These are phyloP conservation scores for Phylloscopus collybita DNA, from an alignment of 2,797 vertebrate genomes.

Conservation along the genomic window DNA sequence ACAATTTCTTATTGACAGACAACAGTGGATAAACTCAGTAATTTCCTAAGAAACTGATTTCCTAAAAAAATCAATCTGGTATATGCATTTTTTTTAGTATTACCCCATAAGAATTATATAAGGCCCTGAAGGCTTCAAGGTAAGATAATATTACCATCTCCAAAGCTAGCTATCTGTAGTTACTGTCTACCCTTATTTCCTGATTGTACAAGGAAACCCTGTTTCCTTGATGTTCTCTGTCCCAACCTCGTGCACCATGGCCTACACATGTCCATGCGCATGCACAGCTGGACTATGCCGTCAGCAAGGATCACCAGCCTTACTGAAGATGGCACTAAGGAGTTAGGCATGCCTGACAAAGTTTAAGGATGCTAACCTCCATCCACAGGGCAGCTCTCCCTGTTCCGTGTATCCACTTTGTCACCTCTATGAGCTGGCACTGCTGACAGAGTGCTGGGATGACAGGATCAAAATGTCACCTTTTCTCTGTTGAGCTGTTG, in stretches of 20 bases:
- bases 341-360: neutral
- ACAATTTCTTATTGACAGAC: neutral
- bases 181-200: neutral
- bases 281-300: accelerated
- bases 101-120: neutral
- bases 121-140: neutral
- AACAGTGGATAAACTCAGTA: neutral
- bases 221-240: neutral
- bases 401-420: neutral
- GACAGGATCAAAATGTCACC: neutral
- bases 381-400: neutral
- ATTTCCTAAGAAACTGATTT: neutral
- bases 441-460: neutral
- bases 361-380: neutral
- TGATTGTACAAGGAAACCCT: no score
- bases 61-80: neutral
- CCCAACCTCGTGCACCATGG: accelerated
- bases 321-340: neutral
- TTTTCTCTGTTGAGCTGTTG: neutral
- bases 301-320: neutral
- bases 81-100: neutral
- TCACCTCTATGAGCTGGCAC: neutral
- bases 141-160: neutral
- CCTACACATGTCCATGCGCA: accelerated
- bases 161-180: neutral